Conservation (phyloP, 2,888 invertebrate genomes). For the Incurvaria masculella region DNA sequence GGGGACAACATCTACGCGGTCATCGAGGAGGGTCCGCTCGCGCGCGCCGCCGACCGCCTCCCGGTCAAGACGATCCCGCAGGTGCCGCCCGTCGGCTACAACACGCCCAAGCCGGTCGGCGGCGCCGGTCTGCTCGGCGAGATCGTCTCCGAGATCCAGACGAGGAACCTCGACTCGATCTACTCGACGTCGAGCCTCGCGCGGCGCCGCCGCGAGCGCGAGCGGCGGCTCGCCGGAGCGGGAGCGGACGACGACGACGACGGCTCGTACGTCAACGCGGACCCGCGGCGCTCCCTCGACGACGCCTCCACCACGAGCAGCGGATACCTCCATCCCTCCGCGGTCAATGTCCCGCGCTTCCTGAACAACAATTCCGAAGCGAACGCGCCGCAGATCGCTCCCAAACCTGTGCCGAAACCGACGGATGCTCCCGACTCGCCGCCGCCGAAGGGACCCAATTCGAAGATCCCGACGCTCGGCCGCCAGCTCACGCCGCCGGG, state of each 20-base stretch:
- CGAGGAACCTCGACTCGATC: conserved; percentile 81
- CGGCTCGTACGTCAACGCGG: conserved; percentile 61
- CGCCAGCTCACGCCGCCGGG: conserved; percentile 52
- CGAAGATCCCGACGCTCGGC: conserved; percentile 46
- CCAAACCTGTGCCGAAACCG: too few relatives aligned
- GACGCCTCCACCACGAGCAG: conserved; percentile 65
- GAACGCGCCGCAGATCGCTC: conserved; percentile 21
- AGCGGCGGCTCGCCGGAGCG: conserved; percentile 22
- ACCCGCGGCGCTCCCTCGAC: conserved; percentile 55
- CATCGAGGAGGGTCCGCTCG: conserved; percentile 73
- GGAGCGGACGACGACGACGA: conserved; percentile 31
- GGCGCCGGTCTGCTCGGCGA: conserved; percentile 70
- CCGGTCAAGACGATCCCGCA: conserved; percentile 32
- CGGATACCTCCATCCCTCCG: conserved; percentile 70
- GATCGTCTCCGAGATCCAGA: conserved; percentile 85
- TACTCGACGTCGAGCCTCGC: conserved; percentile 75
- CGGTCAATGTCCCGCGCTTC: conserved; percentile 61
- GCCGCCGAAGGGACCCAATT: conserved; percentile 35
- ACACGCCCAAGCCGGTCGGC: conserved; percentile 39
- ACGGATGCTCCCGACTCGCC: conserved; percentile 41
- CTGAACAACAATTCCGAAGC: conserved; percentile 25
- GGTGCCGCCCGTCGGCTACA: conserved; percentile 48
- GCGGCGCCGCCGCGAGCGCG: conserved; percentile 56
- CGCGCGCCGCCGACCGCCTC: conserved; percentile 31
- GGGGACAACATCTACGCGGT: conserved; percentile 83